Evolutionary conservation across 2,888 invertebrate genomes (phyloP).

Genomic region (Dicycla oo): DNA sequence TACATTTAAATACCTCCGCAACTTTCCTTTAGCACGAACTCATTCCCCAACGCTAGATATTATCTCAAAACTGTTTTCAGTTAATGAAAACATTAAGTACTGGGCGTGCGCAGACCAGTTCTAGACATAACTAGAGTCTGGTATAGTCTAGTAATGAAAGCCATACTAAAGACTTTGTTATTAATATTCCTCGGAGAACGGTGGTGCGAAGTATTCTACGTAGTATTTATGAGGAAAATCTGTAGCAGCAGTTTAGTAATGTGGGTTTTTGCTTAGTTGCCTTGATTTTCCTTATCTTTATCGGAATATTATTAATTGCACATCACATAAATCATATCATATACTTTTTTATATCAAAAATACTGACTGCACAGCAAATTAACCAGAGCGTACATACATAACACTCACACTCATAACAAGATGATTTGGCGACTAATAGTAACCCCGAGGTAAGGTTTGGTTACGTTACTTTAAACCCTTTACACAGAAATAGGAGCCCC

Average conservation of each 20-base stretch:
- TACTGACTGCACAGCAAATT: too few relatives aligned
- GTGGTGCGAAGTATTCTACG: not conserved
- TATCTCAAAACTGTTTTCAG: constrained; percentile 49
- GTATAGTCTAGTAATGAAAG: constrained; percentile 35
- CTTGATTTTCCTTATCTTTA: not conserved
- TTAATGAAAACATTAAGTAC: constrained; percentile 52
- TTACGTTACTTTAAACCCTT: too few relatives aligned
- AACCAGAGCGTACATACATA: too few relatives aligned
- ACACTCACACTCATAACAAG: too few relatives aligned
- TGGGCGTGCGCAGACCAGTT: constrained; percentile 15
- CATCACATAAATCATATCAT: too few relatives aligned
- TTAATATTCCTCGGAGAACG: constrained; percentile 40
- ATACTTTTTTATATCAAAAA: too few relatives aligned
- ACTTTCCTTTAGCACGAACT: constrained; percentile 29
- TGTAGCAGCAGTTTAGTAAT: constrained; percentile 1
- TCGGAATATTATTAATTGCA: too few relatives aligned
- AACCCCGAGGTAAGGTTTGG: too few relatives aligned
- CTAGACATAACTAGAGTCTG: constrained; percentile 25
- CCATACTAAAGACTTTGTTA: constrained; percentile 32
- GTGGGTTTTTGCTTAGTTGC: not conserved
- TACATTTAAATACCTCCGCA: not conserved
- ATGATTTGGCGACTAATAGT: too few relatives aligned
- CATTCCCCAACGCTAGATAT: constrained; percentile 38
- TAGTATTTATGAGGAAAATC: constrained; percentile 19
- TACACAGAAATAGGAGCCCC: too few relatives aligned